Conservation (phyloP, 2,888 invertebrate species). For the Furcula furcula region DNA sequence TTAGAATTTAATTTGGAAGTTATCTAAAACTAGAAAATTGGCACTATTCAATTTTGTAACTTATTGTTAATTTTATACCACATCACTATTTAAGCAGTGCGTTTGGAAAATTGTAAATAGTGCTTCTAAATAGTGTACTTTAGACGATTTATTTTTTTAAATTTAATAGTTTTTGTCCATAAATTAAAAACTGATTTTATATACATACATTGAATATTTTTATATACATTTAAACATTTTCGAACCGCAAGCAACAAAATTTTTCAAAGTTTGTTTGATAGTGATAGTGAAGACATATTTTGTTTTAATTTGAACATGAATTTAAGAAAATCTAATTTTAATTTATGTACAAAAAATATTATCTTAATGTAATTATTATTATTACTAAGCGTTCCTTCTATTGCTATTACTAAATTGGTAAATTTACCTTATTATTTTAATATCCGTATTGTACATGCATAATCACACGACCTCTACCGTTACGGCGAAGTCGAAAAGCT, state of each 20-base stretch:
- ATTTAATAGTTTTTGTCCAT: too few species aligned
- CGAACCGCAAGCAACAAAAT: too few species aligned
- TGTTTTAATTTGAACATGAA: too few species aligned
- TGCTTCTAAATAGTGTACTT: conserved; percentile 12
- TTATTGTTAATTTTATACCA: conserved; percentile 6
- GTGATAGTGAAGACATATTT: too few species aligned
- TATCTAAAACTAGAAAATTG: conserved; percentile 10
- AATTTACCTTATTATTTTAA: conserved; percentile 2
- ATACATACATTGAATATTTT: too few species aligned
- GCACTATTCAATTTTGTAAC: conserved; percentile 16
- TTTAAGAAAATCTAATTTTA: too few species aligned
- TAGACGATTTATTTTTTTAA: conserved; percentile 7
- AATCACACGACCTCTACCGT: not conserved
- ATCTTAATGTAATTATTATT: conserved; percentile 4
- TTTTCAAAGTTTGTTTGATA: too few species aligned
- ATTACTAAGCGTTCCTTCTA: conserved; percentile 17
- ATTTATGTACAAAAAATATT: too few species aligned
- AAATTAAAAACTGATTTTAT: too few species aligned
- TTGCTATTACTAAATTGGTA: conserved; percentile 13
- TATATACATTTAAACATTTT: too few species aligned
- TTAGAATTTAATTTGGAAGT: conserved; percentile 15
- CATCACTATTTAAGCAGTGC: conserved; percentile 14
- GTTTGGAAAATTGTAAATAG: conserved; percentile 13
- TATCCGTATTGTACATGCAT: not conserved
- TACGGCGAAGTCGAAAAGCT: not conserved